Evolutionary conservation across 1,140 invertebrate species (phyloP).

Genomic region (Euschistus heros): DNA sequence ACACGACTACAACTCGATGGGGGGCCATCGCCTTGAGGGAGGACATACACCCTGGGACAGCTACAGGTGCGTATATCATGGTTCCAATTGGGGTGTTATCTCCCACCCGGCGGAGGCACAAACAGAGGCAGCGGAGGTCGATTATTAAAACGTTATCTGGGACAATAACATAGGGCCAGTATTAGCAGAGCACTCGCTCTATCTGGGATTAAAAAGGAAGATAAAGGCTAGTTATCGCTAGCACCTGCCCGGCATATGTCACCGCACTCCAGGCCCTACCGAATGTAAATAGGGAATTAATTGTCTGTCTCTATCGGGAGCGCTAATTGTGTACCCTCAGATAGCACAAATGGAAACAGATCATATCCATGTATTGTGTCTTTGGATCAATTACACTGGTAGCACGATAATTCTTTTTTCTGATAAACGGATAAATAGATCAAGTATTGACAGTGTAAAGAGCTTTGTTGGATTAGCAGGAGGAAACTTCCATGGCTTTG

Average conservation of each 20-base stretch:
- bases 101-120: no score
- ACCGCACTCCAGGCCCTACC: background rate
- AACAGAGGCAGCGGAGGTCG: background rate
- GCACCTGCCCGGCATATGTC: conserved; percentile 13
- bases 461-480: no score
- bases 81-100: no score
- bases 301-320: background rate
- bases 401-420: no score
- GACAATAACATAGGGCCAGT: conserved; percentile 5
- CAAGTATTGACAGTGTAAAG: no score
- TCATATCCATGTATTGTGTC: background rate
- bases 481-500: no score
- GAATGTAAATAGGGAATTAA: conserved; percentile 9
- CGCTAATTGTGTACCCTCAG: background rate
- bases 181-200: conserved; percentile 12
- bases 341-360: conserved; percentile 1
- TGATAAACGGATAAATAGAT: no score
- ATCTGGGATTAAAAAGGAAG: conserved; percentile 12
- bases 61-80: no score
- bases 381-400: no score
- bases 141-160: conserved; percentile 15
- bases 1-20: no score
- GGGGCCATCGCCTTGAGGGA: background rate
- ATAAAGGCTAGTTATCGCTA: background rate
- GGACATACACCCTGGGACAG: background rate